Evolutionary conservation across 2,113 vertebrate genomes (phyloP), one percentile per base, ranked within the genome.

Genomic region (Sander lucioperca): DNA sequence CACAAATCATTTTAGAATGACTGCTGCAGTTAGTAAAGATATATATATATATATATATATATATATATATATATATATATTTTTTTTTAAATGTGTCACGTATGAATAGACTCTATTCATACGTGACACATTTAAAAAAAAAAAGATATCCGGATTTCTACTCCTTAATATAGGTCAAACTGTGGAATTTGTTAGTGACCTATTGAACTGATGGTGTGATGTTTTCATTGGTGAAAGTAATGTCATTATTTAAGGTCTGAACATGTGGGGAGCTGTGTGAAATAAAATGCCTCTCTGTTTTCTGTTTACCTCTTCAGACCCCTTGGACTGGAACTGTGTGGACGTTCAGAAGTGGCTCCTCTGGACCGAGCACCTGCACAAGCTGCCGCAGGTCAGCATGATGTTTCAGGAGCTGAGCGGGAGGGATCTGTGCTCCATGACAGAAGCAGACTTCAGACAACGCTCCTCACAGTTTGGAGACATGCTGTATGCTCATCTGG

Each of bases 331-430:
- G 97, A 97, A 92, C 89, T 94, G 94, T 0, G 89, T 95, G 12
- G 96, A 99, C 0, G 97, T 97, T 68, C 97, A 98, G 94, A 98
- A 98, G 94, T 99, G 97, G 97, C 95, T 99, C 27, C 93, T 98
- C 69, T 98, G 97, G 97, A 98, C 97, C 0, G 97, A 99, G 77
- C 97, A 98, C 90, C 96, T 98, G 84, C 97, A 98, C 94, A 93
- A 95, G 50, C 95, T 99, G 82, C 96, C 97, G 0, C 95, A 97
- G 2, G 94, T 97, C 19, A 97, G 96, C 74, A 94, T 93, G 1
- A 93, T 96, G 77, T 99, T 98, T 91, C 96, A 97, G 90, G 96
- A 97, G 39, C 93, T 99, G 80, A 96, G 88, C 0, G 97, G 97
- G 14, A 96, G 94, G 73, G 96, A 98, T 57, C 93, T 99, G 79